These are phyloP conservation scores for Diaperis boleti DNA, from an alignment of 2,888 invertebrate species.

Conservation along the genomic window DNA sequence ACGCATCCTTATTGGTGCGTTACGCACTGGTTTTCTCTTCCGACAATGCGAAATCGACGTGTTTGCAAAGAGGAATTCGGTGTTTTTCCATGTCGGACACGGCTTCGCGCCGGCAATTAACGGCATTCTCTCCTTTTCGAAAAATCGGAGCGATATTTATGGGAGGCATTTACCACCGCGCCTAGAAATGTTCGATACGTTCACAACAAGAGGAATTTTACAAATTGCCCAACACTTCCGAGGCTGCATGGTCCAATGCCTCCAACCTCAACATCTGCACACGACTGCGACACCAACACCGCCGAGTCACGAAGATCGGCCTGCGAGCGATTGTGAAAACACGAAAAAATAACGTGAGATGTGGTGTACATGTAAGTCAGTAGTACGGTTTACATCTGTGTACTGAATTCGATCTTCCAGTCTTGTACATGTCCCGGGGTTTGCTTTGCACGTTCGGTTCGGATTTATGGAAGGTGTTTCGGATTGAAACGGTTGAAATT, in stretches of 20 bases:
- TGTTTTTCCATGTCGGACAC: slow-evolving; percentile 31
- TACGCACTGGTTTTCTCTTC: slow-evolving; percentile 36
- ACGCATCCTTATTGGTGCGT: slow-evolving; percentile 31
- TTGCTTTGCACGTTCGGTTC: too few species aligned
- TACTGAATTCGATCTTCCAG: too few species aligned
- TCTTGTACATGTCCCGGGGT: too few species aligned
- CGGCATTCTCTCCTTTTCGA: slow-evolving; percentile 7
- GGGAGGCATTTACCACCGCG: slow-evolving; percentile 31
- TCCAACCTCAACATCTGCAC: slow-evolving; percentile 45
- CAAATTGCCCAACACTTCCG: slow-evolving; percentile 54
- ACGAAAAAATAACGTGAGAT: too few species aligned
- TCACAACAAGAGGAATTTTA: slow-evolving; percentile 45
- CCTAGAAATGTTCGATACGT: slow-evolving; percentile 31
- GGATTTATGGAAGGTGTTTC: too few species aligned
- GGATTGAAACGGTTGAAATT: too few species aligned
- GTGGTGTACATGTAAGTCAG: too few species aligned
- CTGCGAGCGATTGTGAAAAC: slow-evolving; percentile 15
- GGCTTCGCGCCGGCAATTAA: slow-evolving; percentile 21
- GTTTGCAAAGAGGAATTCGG: slow-evolving; percentile 35
- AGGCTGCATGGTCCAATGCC: slow-evolving; percentile 47
- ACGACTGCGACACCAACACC: slow-evolving; percentile 30
- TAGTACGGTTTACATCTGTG: too few species aligned
- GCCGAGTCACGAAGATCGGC: slow-evolving; percentile 25
- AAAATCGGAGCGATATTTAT: slow-evolving; percentile 20
- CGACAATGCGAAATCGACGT: slow-evolving; percentile 35